phyloP scores from a whole-genome alignment of 2,113 vertebrate species.

The Odocoileus hemionus region DNA sequence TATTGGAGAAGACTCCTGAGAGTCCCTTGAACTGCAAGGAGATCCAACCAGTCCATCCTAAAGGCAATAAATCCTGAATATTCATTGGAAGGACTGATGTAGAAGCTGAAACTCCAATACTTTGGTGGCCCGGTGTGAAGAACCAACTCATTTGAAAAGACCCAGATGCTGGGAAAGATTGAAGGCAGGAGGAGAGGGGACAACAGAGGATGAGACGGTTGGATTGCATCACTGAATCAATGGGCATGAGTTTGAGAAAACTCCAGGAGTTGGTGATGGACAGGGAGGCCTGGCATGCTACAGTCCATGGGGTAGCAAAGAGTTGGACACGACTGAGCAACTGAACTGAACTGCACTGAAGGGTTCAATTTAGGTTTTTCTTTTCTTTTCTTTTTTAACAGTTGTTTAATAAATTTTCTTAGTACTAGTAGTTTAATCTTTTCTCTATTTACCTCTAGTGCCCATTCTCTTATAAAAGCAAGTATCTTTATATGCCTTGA shows the following conservation, averaged over 20 bases:
- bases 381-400: neutral
- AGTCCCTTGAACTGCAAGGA: neutral
- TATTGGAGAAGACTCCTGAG: neutral
- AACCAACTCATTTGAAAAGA: neutral
- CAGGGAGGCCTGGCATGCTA: neutral
- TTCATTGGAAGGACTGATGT: neutral
- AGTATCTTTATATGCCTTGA: neutral
- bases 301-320: neutral
- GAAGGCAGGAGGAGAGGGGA: neutral
- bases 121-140: neutral
- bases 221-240: neutral
- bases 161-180: neutral
- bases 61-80: neutral
- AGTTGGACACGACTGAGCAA: neutral
- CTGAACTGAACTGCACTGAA: neutral
- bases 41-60: neutral
- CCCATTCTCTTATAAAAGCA: neutral
- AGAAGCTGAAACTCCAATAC: neutral
- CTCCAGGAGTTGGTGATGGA: neutral
- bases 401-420: constrained; percentile 6
- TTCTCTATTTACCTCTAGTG: neutral
- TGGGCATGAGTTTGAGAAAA: neutral
- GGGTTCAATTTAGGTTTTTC: neutral
- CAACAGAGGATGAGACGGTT: neutral
- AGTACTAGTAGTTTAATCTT: neutral